Evolutionary conservation across 1,140 invertebrate genomes (phyloP).

Genomic region (Camponotus floridanus): DNA sequence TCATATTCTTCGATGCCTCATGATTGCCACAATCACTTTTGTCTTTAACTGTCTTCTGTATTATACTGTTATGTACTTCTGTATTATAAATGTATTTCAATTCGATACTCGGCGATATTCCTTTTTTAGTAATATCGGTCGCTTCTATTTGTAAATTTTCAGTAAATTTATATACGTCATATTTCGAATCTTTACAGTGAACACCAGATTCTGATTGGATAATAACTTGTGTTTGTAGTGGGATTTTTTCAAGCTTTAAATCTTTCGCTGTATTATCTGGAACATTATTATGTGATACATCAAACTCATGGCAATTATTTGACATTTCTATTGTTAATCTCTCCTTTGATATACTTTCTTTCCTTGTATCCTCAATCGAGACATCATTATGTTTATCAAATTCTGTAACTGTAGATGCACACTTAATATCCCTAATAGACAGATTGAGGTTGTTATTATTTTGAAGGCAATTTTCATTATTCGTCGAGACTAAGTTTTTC

Average conservation of each 20-base stretch:
- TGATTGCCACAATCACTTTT: background rate
- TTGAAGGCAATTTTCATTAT: background rate
- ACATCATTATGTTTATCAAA: background rate
- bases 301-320: background rate
- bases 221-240: background rate
- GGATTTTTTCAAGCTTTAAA: background rate
- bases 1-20: background rate
- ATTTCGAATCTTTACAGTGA: background rate
- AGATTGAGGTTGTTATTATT: background rate
- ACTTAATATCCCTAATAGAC: background rate
- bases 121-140: background rate
- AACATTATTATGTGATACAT: background rate
- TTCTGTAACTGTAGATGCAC: background rate
- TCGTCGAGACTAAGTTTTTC: background rate
- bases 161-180: background rate
- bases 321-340: background rate
- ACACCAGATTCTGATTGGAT: background rate
- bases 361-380: background rate
- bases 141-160: background rate
- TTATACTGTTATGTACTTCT: too few species aligned
- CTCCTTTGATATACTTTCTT: background rate
- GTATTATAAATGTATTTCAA: background rate
- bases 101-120: background rate
- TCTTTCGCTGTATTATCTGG: background rate
- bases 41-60: background rate